A percentile compares a stretch with the other conserved stretches of the same genome.
Conservation (phyloP, 2,888 invertebrate species). For the Sinopyrophorus schimmeli region DNA sequence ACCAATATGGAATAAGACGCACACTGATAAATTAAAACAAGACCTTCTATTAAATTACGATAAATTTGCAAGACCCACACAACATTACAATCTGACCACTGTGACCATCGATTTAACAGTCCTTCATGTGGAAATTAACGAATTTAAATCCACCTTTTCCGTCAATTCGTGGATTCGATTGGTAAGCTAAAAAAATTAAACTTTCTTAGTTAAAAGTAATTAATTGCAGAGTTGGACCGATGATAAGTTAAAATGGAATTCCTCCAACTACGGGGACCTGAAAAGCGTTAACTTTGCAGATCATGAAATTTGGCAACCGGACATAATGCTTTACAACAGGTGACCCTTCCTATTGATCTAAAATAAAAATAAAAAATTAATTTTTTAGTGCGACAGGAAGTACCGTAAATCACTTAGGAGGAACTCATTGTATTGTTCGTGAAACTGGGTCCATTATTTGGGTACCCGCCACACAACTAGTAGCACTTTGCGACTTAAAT, state of each 20-base stretch:
- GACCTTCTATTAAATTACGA: constrained; percentile 63
- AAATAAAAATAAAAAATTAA: too few species aligned
- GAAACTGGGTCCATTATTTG: constrained; percentile 62
- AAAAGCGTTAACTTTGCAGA: constrained; percentile 64
- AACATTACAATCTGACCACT: constrained; percentile 57
- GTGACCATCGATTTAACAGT: constrained; percentile 63
- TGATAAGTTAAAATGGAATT: constrained; percentile 73
- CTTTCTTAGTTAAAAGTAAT: background rate
- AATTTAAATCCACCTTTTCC: constrained; percentile 63
- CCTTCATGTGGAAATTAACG: constrained; percentile 69
- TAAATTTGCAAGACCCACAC: constrained; percentile 60
- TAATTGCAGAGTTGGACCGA: constrained; percentile 72
- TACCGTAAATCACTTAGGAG: constrained; percentile 63
- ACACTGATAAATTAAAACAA: constrained; percentile 60
- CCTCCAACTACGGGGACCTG: constrained; percentile 67
- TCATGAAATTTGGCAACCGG: constrained; percentile 80
- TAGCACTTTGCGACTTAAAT: constrained; percentile 67
- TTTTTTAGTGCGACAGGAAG: constrained; percentile 61
- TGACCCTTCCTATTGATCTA: too few species aligned
- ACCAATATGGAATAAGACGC: constrained; percentile 61
- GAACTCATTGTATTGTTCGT: constrained; percentile 59
- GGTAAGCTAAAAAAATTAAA: constrained; percentile 59
- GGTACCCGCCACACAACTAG: constrained; percentile 71
- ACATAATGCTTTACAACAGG: constrained; percentile 72
- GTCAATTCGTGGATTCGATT: constrained; percentile 64